These are phyloP conservation scores for Oligia fasciuncula DNA, from an alignment of 2,888 invertebrate species.

Conservation along the genomic window DNA sequence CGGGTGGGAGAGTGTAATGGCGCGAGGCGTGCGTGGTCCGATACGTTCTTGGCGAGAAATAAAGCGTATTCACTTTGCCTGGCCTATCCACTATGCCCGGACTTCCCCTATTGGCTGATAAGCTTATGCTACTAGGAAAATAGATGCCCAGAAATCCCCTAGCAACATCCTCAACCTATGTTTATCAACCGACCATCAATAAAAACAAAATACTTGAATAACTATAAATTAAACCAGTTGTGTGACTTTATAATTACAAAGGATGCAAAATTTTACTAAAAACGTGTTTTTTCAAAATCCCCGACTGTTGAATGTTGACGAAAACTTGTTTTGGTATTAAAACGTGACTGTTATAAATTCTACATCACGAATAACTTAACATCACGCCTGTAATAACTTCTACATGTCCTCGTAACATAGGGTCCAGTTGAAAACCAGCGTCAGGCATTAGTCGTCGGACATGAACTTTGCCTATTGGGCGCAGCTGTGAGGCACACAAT, in stretches of 20 bases:
- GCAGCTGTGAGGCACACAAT: too few species aligned
- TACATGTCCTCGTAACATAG: too few species aligned
- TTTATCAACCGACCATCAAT: not conserved
- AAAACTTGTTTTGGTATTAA: constrained; percentile 25
- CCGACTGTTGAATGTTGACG: not conserved
- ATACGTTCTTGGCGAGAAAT: too few species aligned
- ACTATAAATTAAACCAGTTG: constrained; percentile 35
- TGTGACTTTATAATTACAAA: constrained; percentile 25
- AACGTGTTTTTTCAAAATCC: constrained; percentile 35
- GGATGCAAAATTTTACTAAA: not conserved
- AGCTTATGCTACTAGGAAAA: not conserved
- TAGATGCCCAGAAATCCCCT: not conserved
- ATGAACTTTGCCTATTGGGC: too few species aligned
- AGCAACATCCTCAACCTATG: not conserved
- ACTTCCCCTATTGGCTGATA: too few species aligned
- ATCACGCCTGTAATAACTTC: too few species aligned
- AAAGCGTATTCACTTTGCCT: too few species aligned
- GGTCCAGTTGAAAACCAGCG: too few species aligned
- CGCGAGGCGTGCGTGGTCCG: too few species aligned
- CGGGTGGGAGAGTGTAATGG: too few species aligned
- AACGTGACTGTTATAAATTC: constrained; percentile 12
- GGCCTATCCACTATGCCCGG: too few species aligned
- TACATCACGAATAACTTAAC: not conserved
- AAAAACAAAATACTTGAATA: constrained; percentile 1
- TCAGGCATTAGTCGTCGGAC: too few species aligned